Conservation (phyloP, 2,113 vertebrate genomes). For the Varanus salvator region DNA sequence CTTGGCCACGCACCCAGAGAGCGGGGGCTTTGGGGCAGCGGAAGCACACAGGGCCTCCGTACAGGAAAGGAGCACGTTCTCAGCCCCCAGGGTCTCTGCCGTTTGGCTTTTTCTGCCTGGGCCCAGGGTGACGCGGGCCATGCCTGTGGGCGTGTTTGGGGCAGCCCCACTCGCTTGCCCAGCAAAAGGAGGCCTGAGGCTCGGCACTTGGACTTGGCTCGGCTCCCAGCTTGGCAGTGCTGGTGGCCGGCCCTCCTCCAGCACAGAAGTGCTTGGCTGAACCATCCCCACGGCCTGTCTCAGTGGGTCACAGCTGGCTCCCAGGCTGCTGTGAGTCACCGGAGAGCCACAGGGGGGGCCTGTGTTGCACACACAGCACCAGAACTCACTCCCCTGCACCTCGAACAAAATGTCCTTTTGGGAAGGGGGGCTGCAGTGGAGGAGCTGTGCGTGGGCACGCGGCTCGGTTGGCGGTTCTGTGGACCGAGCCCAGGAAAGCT, state of each 20-base stretch:
- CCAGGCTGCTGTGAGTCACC: background rate
- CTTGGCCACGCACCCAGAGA: too few species aligned
- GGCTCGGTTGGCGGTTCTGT: background rate
- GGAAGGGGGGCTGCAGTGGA: background rate
- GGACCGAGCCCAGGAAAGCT: background rate
- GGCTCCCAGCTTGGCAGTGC: background rate
- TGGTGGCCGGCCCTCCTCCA: too few species aligned
- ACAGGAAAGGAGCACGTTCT: too few species aligned
- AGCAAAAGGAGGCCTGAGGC: background rate
- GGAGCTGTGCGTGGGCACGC: background rate
- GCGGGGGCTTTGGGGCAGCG: too few species aligned
- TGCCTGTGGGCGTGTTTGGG: background rate
- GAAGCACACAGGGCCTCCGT: too few species aligned
- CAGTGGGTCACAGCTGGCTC: too few species aligned
- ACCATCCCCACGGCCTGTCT: too few species aligned
- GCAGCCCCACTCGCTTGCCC: background rate
- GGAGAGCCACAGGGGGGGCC: background rate
- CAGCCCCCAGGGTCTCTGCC: too few species aligned
- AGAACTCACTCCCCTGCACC: background rate
- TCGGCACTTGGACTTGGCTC: background rate
- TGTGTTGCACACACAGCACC: background rate
- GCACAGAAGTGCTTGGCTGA: too few species aligned
- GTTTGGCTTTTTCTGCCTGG: too few species aligned
- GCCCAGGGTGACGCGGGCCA: background rate
- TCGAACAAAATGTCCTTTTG: background rate